These are phyloP conservation scores for Natrix natrix DNA, from an alignment of 2,797 vertebrate species.

Conservation along the genomic window DNA sequence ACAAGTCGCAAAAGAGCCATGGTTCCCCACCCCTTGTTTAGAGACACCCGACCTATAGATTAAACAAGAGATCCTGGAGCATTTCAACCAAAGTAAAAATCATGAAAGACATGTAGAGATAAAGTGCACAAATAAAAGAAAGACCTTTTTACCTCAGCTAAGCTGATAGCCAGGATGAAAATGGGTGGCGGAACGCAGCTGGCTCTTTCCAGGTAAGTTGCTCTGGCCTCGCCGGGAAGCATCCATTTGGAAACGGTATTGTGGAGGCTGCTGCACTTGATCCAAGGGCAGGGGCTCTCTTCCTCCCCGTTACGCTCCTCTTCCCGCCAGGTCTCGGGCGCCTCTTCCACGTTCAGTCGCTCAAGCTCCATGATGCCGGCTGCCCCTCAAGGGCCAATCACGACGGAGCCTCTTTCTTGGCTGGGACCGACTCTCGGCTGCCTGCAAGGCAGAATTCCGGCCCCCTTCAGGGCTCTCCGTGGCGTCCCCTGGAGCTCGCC, in stretches of 20 bases:
- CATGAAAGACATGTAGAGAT: not conserved
- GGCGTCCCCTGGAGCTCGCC: not conserved
- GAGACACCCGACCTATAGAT: not conserved
- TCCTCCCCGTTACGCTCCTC: slow-evolving; percentile 20
- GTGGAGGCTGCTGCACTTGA: slow-evolving; percentile 74
- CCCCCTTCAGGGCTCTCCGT: not conserved
- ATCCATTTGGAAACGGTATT: slow-evolving; percentile 80
- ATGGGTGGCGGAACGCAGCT: slow-evolving; percentile 87
- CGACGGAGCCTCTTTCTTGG: not conserved
- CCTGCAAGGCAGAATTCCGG: not conserved
- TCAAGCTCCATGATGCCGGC: slow-evolving; percentile 30
- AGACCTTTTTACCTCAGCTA: slow-evolving; percentile 76
- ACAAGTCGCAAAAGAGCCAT: too few relatives aligned
- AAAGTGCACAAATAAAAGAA: not conserved
- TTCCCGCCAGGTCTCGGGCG: slow-evolving; percentile 39
- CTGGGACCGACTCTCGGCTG: not conserved
- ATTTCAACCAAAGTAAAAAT: not conserved
- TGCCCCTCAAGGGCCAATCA: too few relatives aligned
- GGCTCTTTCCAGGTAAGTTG: slow-evolving; percentile 78
- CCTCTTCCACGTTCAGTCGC: not conserved
- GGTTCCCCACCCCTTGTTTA: too few relatives aligned
- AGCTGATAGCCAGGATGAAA: slow-evolving; percentile 87
- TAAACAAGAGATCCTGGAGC: not conserved
- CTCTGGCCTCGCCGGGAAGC: slow-evolving; percentile 75
- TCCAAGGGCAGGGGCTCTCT: not conserved